phyloP scores from a whole-genome alignment of 2,888 invertebrate species.

The Campoletis raptor region DNA sequence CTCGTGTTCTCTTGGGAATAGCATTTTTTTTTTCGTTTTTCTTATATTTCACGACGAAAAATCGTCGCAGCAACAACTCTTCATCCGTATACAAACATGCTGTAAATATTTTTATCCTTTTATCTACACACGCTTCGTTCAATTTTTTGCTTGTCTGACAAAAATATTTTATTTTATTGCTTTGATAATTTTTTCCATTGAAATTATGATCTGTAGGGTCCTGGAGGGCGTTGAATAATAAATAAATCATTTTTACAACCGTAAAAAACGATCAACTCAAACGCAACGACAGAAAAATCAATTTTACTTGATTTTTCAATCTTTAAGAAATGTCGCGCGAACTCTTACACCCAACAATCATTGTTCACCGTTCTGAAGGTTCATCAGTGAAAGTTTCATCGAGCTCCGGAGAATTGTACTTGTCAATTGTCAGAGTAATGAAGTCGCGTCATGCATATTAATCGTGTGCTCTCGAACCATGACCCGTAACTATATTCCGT shows the following conservation, averaged over 20 bases:
- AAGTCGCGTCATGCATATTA: background rate
- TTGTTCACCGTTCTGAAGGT: background rate
- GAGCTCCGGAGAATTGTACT: background rate
- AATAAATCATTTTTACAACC: too few species aligned
- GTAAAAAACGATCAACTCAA: background rate
- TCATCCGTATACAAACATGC: background rate
- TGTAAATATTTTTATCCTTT: constrained; percentile 18
- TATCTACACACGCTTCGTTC: background rate
- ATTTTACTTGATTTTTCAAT: too few species aligned
- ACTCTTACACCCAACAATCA: background rate
- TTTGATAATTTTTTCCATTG: background rate
- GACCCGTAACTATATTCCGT: background rate
- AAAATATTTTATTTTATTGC: constrained; percentile 1
- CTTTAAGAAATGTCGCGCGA: too few species aligned
- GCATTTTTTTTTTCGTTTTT: constrained; percentile 8
- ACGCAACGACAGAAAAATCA: background rate
- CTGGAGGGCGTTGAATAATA: background rate
- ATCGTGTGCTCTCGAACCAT: too few species aligned
- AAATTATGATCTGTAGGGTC: background rate
- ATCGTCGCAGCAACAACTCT: constrained; percentile 3
- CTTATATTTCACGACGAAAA: constrained; percentile 6
- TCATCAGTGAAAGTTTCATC: background rate
- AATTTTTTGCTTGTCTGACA: background rate
- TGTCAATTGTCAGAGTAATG: background rate
- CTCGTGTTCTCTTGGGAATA: constrained; percentile 33